phyloP scores from a whole-genome alignment of 1,140 invertebrate genomes.

The Papilio dardanus region DNA sequence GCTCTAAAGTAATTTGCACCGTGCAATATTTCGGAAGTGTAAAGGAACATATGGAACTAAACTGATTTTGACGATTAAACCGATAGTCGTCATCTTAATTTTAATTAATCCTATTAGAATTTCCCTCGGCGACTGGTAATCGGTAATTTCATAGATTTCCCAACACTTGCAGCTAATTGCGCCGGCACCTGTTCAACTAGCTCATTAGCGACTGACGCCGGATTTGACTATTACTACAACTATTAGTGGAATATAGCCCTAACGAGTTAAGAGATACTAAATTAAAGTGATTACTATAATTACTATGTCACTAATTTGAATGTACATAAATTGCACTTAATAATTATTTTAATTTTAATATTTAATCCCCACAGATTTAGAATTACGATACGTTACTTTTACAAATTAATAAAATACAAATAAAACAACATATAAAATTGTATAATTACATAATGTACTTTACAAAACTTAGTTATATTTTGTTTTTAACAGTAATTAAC shows the following conservation, averaged over 20 bases:
- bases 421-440: no score
- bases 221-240: slow-evolving; percentile 26
- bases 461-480: no score
- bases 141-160: slow-evolving; percentile 29
- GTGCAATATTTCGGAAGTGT: not conserved
- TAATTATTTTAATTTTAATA: not conserved
- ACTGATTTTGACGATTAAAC: not conserved
- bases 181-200: slow-evolving; percentile 27
- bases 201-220: slow-evolving; percentile 25
- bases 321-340: not conserved
- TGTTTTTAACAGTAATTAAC: no score
- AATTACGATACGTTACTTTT: no score
- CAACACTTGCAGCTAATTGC: slow-evolving; percentile 36
- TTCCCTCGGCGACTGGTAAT: not conserved
- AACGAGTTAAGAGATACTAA: slow-evolving; percentile 22
- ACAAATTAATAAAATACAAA: no score
- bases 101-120: slow-evolving; percentile 6
- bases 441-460: no score
- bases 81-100: slow-evolving; percentile 14
- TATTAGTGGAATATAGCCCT: slow-evolving; percentile 32
- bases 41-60: not conserved
- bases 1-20: not conserved
- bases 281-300: not conserved
- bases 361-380: no score
- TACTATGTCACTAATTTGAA: not conserved